phyloP scores from a whole-genome alignment of 1,140 invertebrate species.

The Phortica variegata region DNA sequence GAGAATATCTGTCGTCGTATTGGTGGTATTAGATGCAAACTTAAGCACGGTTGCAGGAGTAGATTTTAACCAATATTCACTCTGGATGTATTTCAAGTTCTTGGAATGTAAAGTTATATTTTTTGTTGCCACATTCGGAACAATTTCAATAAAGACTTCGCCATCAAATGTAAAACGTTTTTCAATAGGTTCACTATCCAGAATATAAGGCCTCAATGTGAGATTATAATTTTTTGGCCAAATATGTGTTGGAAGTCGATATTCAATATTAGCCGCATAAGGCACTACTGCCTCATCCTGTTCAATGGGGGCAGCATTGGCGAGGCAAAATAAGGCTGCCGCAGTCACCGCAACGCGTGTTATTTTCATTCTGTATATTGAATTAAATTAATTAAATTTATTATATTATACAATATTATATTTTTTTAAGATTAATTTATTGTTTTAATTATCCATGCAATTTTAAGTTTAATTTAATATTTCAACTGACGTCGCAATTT shows the following conservation, averaged over 20 bases:
- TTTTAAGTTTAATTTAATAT: no score
- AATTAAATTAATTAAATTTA: no score
- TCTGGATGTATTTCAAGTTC: constrained; percentile 58
- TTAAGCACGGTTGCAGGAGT: not conserved
- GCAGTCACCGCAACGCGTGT: constrained; percentile 21
- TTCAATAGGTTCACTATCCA: constrained; percentile 56
- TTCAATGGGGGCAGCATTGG: constrained; percentile 11
- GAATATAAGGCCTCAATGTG: constrained; percentile 62
- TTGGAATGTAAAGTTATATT: constrained; percentile 67
- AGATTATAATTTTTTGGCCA: constrained; percentile 68
- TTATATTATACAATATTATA: no score
- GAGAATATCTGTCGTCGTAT: constrained; percentile 26
- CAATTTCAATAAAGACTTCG: constrained; percentile 61
- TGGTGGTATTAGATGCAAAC: not conserved
- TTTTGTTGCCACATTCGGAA: constrained; percentile 29
- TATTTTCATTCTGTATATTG: no score
- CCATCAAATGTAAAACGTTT: constrained; percentile 66
- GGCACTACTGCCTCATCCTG: constrained; percentile 13
- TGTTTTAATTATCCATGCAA: no score
- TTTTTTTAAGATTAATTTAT: no score
- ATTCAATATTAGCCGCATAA: constrained; percentile 19
- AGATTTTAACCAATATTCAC: constrained; percentile 29
- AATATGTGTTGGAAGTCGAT: constrained; percentile 29
- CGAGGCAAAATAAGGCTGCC: constrained; percentile 26
- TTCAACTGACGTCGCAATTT: no score